phyloP scores from a whole-genome alignment of 2,888 invertebrate genomes.

The Acleris sparsana region DNA sequence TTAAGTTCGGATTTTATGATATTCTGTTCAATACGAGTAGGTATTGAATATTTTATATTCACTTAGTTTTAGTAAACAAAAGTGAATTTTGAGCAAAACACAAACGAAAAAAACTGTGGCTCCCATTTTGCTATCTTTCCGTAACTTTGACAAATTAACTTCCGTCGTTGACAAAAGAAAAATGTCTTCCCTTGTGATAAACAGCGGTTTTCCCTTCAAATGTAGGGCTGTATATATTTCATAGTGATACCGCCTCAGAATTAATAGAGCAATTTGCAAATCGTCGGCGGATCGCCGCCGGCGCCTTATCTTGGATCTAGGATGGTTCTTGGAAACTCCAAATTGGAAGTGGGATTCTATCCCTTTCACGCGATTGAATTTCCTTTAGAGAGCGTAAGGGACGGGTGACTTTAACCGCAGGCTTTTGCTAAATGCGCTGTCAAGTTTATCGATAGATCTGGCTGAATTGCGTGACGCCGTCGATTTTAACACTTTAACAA shows the following conservation, averaged over 20 bases:
- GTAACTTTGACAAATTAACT: constrained; percentile 16
- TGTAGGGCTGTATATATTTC: constrained; percentile 50
- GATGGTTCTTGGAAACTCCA: not conserved
- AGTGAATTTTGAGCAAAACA: not conserved
- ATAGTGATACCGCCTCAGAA: constrained; percentile 56
- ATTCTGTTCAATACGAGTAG: too few species aligned
- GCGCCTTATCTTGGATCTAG: constrained; percentile 37
- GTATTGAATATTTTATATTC: too few species aligned
- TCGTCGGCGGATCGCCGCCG: constrained; percentile 41
- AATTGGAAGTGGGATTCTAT: not conserved
- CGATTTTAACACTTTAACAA: not conserved
- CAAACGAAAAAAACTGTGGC: not conserved
- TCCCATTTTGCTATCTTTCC: not conserved
- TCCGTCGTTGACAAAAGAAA: constrained; percentile 23
- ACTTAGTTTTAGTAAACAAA: too few species aligned
- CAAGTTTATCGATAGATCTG: constrained; percentile 19
- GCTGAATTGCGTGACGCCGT: constrained; percentile 8
- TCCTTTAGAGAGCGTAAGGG: not conserved
- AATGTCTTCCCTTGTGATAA: constrained; percentile 25
- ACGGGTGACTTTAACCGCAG: not conserved
- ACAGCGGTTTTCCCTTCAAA: constrained; percentile 22
- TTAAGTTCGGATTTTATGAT: too few species aligned
- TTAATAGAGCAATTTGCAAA: constrained; percentile 66
- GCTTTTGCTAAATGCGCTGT: constrained; percentile 20
- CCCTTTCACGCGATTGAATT: not conserved